Base-by-base conservation (phyloP, 2,888 invertebrate species). In the Lacanobia wlatinum region DNA sequence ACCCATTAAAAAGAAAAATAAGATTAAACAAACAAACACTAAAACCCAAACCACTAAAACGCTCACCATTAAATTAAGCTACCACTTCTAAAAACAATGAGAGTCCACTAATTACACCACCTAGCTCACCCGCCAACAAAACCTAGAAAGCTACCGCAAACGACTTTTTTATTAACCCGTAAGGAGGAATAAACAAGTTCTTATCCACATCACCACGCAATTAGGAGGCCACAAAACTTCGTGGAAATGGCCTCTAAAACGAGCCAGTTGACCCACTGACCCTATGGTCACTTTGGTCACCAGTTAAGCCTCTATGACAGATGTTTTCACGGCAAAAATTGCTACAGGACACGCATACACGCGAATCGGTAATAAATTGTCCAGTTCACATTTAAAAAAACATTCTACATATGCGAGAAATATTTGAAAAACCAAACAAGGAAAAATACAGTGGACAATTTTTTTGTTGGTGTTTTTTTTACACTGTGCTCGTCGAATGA, bases 191-290 rank as follows among this genome's bases (percentile, higher is more conserved):
- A 87, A 89, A 87, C 86, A 79, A 80, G 62, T 70, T 83, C 79
- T 82, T 87, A 88, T 86, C 84, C 86, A 85, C 84, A 88, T 88
- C 86, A 84, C 86, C 86, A 87, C 84, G 84, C 87, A 86, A 90
- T 91, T 87, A 90, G 78, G 61, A 69, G 73, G 14, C 60, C 73
- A 78, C 84, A 80, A 80, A 86, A 86, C 80, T 76, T 83, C 78
- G 83, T 85, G 77, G 86, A 73, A 88, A 90, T 88, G 88, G 86
- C 86, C 87, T 88, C 85, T 78, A 76, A 78, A 90, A 89, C 87
- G 79, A 69, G 76, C 76, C 85, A 80, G 88, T 91, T 93, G 94
- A 93, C 94, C 94, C 83, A 94, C 86, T 94, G 90, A 94, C 94
- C 94, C 84, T 40, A 76, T 60, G 80, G 83, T 83, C 34, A 62